Percentiles rank a stretch among this genome's conserved stretches.
These are phyloP conservation scores for Microplitis demolitor DNA, from an alignment of 1,140 invertebrate genomes.

Conservation along the genomic window DNA sequence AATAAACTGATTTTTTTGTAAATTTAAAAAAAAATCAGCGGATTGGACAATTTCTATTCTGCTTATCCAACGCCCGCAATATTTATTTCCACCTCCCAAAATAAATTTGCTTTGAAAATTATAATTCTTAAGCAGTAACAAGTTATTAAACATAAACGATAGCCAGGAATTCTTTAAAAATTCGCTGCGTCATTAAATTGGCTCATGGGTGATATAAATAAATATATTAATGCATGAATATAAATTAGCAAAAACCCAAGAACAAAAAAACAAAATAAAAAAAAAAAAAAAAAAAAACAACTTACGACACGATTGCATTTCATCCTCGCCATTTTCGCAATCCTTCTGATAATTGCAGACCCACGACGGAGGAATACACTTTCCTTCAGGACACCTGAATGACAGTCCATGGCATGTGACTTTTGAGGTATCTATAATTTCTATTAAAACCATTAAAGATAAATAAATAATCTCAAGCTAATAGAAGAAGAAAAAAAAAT, in stretches of 20 bases:
- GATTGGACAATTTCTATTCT: too few species aligned
- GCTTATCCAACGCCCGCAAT: too few species aligned
- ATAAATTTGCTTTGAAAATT: too few species aligned
- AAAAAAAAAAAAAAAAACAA: constrained; percentile 48
- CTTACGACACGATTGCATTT: constrained; percentile 88
- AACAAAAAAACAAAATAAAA: constrained; percentile 22
- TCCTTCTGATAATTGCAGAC: constrained; percentile 91
- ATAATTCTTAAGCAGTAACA: too few species aligned
- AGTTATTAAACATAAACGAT: background rate
- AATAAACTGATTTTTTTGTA: too few species aligned
- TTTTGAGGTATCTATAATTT: background rate
- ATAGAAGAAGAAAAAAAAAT: too few species aligned
- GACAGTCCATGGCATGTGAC: constrained; percentile 8
- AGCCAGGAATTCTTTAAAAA: background rate
- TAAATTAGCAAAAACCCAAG: constrained; percentile 7
- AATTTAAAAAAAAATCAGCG: too few species aligned
- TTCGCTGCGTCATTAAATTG: background rate
- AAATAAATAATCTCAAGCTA: background rate
- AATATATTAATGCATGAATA: background rate
- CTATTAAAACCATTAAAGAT: background rate
- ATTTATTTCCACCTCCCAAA: too few species aligned
- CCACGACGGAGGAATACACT: constrained; percentile 81
- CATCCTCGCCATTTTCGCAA: constrained; percentile 88
- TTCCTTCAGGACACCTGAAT: constrained; percentile 82
- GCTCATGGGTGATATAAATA: background rate